These are phyloP conservation scores for Temnothorax ravouxi DNA, from an alignment of 2,888 invertebrate genomes.

Conservation along the genomic window DNA sequence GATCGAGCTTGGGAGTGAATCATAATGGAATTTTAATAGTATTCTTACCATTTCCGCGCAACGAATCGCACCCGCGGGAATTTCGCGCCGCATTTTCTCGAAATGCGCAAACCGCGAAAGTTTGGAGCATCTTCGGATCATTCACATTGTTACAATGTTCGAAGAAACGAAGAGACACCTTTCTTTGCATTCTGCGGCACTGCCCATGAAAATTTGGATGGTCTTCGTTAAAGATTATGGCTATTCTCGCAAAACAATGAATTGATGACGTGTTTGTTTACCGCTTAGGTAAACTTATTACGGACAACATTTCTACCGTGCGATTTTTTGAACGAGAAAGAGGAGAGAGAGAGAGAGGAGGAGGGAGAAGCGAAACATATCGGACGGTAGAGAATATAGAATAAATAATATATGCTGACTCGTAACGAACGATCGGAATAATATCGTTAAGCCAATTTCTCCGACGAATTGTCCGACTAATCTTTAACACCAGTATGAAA, in stretches of 20 bases:
- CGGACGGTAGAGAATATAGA: conserved; percentile 69
- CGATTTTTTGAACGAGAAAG: neutral
- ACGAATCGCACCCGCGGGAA: conserved; percentile 76
- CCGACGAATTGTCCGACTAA: conserved; percentile 69
- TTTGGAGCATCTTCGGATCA: conserved; percentile 35
- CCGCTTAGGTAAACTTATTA: too few relatives aligned
- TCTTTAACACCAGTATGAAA: conserved; percentile 7
- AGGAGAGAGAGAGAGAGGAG: neutral
- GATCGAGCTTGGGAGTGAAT: conserved; percentile 74
- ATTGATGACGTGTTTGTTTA: neutral
- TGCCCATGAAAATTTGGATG: neutral
- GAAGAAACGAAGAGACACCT: neutral
- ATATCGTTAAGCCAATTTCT: conserved; percentile 68
- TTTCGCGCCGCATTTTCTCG: conserved; percentile 44
- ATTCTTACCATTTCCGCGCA: conserved; percentile 76
- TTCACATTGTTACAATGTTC: neutral
- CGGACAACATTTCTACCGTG: conserved; percentile 72
- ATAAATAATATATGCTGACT: conserved; percentile 79
- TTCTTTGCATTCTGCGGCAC: neutral
- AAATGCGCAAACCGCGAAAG: conserved; percentile 50
- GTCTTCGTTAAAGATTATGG: neutral
- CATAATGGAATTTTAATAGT: conserved; percentile 83
- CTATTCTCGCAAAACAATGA: neutral
- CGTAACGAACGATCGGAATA: conserved; percentile 77
- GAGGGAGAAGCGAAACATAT: conserved; percentile 32